Evolutionary conservation across 2,888 invertebrate genomes (phyloP).

Genomic region (Metopia argyrocephala): DNA sequence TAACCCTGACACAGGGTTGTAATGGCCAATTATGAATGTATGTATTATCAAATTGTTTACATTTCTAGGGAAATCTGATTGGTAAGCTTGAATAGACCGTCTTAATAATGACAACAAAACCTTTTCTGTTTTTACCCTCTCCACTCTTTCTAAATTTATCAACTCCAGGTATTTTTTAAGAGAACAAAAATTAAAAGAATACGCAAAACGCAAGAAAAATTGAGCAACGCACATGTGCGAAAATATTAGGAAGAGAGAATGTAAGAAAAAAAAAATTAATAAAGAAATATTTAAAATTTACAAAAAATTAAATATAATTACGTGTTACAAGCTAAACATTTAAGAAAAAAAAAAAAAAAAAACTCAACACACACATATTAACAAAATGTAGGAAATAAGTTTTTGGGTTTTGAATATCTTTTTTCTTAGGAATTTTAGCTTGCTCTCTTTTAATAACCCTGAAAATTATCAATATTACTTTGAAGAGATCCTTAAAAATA

Average conservation of each 20-base stretch:
- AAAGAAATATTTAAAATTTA: conserved; percentile 46
- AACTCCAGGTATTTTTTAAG: not conserved
- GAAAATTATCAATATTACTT: conserved; percentile 39
- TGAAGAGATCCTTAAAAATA: not conserved
- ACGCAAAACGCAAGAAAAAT: conserved; percentile 6
- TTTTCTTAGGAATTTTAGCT: not conserved
- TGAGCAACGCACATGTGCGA: conserved; percentile 61
- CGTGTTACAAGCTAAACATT: conserved; percentile 25
- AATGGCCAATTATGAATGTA: too few species aligned
- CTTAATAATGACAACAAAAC: not conserved
- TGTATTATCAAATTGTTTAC: not conserved
- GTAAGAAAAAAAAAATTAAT: conserved; percentile 6
- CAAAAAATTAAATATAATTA: conserved; percentile 30
- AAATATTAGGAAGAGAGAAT: conserved; percentile 23
- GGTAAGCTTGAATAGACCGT: not conserved
- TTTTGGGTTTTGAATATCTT: not conserved
- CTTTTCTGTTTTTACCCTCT: not conserved
- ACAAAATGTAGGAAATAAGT: not conserved
- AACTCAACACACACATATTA: not conserved
- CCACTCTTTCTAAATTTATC: not conserved
- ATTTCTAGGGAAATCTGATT: not conserved
- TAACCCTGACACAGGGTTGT: too few species aligned
- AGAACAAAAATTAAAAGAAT: conserved; percentile 7
- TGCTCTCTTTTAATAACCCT: conserved; percentile 3
- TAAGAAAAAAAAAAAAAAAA: conserved; percentile 3